These are phyloP conservation scores for Basileuterus tristriatus DNA, from an alignment of 2,797 vertebrate genomes.

Conservation along the genomic window DNA sequence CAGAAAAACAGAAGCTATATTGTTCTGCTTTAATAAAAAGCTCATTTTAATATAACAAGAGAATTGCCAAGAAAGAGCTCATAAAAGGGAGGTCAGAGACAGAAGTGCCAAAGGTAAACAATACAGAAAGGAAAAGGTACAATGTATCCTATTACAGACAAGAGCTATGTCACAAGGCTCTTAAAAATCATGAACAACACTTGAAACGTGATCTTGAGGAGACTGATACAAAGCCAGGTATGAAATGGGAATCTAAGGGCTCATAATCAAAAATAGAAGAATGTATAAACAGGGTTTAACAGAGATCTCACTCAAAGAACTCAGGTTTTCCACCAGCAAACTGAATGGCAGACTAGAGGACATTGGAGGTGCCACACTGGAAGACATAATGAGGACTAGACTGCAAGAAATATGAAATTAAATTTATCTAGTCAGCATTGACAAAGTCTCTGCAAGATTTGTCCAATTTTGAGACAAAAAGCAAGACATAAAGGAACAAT, in stretches of 20 bases:
- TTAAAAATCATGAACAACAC: background rate
- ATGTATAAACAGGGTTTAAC: background rate
- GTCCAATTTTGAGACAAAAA: background rate
- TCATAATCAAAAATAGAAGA: background rate
- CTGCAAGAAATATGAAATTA: background rate
- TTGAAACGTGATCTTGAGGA: background rate
- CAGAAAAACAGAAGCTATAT: background rate
- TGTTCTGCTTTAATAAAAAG: background rate
- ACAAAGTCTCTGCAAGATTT: background rate
- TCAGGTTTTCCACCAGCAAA: background rate
- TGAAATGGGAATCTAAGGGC: background rate
- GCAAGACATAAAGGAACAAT: background rate
- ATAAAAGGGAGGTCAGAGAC: background rate
- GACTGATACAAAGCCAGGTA: background rate
- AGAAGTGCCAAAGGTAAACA: background rate
- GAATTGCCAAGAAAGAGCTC: background rate
- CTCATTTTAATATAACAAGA: background rate
- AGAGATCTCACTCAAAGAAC: background rate
- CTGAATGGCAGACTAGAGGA: background rate
- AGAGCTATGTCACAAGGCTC: background rate
- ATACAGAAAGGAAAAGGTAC: background rate
- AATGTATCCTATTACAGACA: background rate
- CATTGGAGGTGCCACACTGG: background rate
- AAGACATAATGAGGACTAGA: background rate
- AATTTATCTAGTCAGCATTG: background rate